A percentile compares a stretch with the other conserved stretches of the same genome.
These are phyloP conservation scores for Physocephala rufipes DNA, from an alignment of 2,888 invertebrate genomes.

Conservation along the genomic window DNA sequence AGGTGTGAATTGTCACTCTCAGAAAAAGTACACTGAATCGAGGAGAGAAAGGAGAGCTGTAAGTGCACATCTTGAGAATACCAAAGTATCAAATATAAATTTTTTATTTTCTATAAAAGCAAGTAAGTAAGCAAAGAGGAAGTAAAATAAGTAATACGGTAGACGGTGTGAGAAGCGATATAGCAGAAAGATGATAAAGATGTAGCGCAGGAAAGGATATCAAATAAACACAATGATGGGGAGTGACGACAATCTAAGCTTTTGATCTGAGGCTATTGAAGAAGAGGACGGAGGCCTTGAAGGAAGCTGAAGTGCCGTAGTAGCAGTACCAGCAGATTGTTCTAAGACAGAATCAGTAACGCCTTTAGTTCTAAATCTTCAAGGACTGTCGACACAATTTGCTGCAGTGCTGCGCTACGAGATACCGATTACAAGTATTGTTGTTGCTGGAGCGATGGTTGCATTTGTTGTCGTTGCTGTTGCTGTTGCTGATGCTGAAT, in stretches of 20 bases:
- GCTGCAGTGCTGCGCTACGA: background rate
- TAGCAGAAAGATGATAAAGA: too few relatives aligned
- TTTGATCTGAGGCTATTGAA: background rate
- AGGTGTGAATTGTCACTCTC: conserved; percentile 19
- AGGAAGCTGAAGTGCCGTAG: too few relatives aligned
- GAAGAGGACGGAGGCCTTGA: too few relatives aligned
- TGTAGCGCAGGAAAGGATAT: too few relatives aligned
- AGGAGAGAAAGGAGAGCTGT: conserved; percentile 3
- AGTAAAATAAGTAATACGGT: too few relatives aligned
- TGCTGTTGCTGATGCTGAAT: conserved; percentile 47
- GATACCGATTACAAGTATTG: background rate
- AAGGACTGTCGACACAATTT: background rate
- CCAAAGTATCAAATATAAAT: background rate
- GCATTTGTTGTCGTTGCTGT: background rate
- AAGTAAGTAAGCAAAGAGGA: background rate
- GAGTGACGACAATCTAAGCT: background rate
- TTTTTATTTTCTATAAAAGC: background rate
- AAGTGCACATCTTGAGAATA: conserved; percentile 2
- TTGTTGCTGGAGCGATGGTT: background rate
- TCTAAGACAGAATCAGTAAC: background rate
- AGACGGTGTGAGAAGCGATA: too few relatives aligned
- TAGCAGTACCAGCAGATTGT: background rate
- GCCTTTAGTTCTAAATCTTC: background rate
- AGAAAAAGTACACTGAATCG: conserved; percentile 8
- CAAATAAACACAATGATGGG: too few relatives aligned